Conservation (phyloP, 2,113 vertebrate species). For the Ivindomyrus marchei region DNA sequence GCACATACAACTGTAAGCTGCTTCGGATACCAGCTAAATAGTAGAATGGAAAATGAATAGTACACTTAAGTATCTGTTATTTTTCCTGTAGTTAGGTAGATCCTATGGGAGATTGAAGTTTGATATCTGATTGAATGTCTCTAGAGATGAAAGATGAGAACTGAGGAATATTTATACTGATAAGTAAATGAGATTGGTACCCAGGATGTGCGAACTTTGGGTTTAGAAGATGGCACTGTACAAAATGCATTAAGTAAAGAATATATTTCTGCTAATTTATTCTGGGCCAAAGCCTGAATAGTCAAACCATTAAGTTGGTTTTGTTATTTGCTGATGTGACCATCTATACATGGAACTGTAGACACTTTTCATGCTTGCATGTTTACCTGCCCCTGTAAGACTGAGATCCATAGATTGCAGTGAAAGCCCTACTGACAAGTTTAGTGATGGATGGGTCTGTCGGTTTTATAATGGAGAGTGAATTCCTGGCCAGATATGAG, state of each 20-base stretch:
- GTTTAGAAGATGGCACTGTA: neutral
- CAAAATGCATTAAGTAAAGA: neutral
- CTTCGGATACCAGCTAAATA: neutral
- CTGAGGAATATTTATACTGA: neutral
- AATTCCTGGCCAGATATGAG: constrained; percentile 25
- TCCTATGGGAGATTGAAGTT: neutral
- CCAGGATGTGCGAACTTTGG: neutral
- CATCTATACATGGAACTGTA: neutral
- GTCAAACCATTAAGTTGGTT: neutral
- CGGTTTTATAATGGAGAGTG: constrained; percentile 11
- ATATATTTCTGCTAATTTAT: neutral
- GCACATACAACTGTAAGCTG: neutral
- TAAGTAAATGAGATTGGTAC: neutral
- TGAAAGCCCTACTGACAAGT: neutral
- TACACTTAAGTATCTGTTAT: neutral
- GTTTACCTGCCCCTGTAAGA: neutral
- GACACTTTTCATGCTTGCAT: neutral
- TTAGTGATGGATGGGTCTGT: neutral
- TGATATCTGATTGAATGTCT: neutral
- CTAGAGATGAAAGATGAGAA: neutral
- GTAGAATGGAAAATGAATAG: neutral
- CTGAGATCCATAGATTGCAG: neutral
- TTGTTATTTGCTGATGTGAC: neutral
- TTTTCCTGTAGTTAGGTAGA: neutral
- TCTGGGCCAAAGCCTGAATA: neutral